Percentiles rank a stretch among this genome's conserved stretches.
These are phyloP conservation scores for Pseudotriccus pelzelni DNA, from an alignment of 2,797 vertebrate species.

Conservation along the genomic window DNA sequence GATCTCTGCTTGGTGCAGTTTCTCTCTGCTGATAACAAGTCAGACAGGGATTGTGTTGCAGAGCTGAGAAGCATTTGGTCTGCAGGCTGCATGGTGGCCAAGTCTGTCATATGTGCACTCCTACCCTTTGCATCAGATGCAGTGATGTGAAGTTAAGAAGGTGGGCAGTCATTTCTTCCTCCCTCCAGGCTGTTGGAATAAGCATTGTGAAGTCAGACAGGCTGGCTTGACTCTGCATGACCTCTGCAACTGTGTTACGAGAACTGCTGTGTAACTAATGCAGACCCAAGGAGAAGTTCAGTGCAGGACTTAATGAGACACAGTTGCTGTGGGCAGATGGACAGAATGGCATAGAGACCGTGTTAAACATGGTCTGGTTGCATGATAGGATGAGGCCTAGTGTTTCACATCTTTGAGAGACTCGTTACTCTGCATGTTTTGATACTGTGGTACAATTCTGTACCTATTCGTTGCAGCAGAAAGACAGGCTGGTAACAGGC, in stretches of 20 bases:
- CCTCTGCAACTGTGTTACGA: background rate
- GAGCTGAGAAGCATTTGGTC: background rate
- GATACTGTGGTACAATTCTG: background rate
- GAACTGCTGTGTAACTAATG: background rate
- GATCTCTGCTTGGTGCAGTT: background rate
- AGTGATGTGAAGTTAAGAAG: background rate
- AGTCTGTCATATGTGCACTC: background rate
- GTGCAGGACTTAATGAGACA: background rate
- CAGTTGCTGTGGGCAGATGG: background rate
- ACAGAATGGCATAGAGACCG: background rate
- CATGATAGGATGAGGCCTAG: background rate
- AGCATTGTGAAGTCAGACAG: background rate
- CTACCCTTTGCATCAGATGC: rapidly evolving
- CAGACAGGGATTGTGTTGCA: rapidly evolving
- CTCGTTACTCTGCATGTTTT: background rate
- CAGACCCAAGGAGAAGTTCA: background rate
- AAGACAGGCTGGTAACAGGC: background rate
- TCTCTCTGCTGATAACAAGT: background rate
- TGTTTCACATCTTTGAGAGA: background rate
- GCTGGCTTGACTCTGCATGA: background rate
- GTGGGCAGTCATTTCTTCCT: background rate
- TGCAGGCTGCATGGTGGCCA: background rate
- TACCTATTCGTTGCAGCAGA: rapidly evolving
- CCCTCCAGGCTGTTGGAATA: background rate
- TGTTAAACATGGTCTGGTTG: background rate